Base-by-base conservation (phyloP, 2,113 vertebrate species). In the Columbina picui region DNA sequence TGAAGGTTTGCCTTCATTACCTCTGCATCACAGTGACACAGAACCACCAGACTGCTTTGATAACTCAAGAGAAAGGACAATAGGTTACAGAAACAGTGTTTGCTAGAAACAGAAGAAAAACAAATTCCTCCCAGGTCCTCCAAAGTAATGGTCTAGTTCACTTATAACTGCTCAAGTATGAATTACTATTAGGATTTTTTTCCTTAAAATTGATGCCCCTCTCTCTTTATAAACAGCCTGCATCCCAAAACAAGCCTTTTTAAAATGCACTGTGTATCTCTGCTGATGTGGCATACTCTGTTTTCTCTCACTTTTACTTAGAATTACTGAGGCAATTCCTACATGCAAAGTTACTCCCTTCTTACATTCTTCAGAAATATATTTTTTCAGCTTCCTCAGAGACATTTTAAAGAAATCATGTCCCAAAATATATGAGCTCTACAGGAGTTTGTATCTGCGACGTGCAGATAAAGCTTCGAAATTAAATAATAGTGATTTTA, bases 1-100 rank as follows among this genome's bases (percentile, higher is more conserved):
- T 86, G 87, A 89, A 94, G 95, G 69, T 59, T 89, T 89, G 67
- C 84, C 81, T 97, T 94, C 95, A 96, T 96, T 94, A 97, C 73
- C 50, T 93, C 78, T 83, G 61, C 80, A 86, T 80, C 83, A 76
- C 22, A 8, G 47, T 63, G 78, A 93, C 88, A 96, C 53, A 85
- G 81, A 96, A 81, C 68, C 83, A 84, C 55, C 18, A n/a, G 85
- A 76, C 49, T 87, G 80, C 91, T 90, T 90, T 78, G 83, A 87
- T 70, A 63, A 45, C 82, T 65, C 70, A 92, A 95, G 65, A 85
- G 34, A 60, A 96, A 84, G 84, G 90, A 96, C 88, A 82, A 95
- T 73, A 92, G 81, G 90, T 89, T 94, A 94, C 38, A 93, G 60
- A 96, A 98, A 95, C 81, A 87, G 64, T 76, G 59, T 64, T 91